Evolutionary conservation across 2,113 vertebrate species (phyloP), one percentile per base, ranked within the genome.

Genomic region (Otis tarda): DNA sequence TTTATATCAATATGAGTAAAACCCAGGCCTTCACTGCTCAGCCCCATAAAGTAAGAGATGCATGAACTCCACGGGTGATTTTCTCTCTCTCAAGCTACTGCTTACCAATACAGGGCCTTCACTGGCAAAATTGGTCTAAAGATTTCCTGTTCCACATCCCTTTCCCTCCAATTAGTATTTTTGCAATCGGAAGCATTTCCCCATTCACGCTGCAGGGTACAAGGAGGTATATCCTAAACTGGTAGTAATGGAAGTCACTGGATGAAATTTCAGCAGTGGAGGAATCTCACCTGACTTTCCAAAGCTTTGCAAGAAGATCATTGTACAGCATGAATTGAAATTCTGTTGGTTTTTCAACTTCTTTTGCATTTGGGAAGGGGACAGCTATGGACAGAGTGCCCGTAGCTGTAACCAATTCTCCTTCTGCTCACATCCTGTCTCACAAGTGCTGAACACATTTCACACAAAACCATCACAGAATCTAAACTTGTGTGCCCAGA

Each of bases 231-330:
- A 37, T 69, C 19, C 7, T 88, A 84, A 89, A 81, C 16, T 47
- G 25, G 12, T 43, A 64, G 22, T 79, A 64, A 82, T 21, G 13
- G n/a, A 76, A 77, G 7, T 37, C 49, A 57, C 10, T 61, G 67
- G 25, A 59, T 3, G 1, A 89, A 76, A 68, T 50, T 61, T 71
- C 65, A 83, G 8, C 30, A 63, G 43, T 83, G 30, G 30, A 78
- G 14, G 47, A 92, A 86, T 84, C 56, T 63, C 69, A 59, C 19
- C 5, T 55, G 37, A 55, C 37, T 83, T 92, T 84, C 31, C 57
- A 85, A 74, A 89, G n/a, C 31, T 95, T 84, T 91, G 76, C 28
- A 76, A 91, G 57, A 79, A 85, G 53, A 85, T 89, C 45, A 45
- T 23, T 79, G 23, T 78, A 87, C 69, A 75, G 19, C 59, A 25